phyloP scores from a whole-genome alignment of 1,140 invertebrate genomes.

The Zaprionus inermis region DNA sequence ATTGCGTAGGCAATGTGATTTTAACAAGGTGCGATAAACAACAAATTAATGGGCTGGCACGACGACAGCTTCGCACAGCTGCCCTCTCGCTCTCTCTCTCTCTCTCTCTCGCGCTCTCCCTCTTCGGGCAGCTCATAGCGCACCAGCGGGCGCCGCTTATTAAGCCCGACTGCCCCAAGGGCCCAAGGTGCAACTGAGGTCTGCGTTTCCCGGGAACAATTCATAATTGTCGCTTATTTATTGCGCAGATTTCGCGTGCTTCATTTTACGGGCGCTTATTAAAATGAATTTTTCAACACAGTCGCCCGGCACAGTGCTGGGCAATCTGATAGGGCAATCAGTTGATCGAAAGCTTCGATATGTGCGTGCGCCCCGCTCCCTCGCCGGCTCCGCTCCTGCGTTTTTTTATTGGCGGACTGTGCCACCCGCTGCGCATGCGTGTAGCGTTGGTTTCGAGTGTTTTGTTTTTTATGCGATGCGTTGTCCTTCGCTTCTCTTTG shows the following conservation, averaged over 20 bases:
- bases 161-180: too few species aligned
- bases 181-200: slow-evolving; percentile 1
- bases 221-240: slow-evolving; percentile 83
- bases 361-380: slow-evolving; percentile 34
- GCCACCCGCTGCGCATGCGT: slow-evolving; percentile 79
- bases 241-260: slow-evolving; percentile 71
- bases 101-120: not conserved
- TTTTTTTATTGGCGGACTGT: slow-evolving; percentile 68
- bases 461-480: slow-evolving; percentile 18
- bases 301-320: slow-evolving; percentile 25
- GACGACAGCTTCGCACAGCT: slow-evolving; percentile 65
- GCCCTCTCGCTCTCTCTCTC: not conserved
- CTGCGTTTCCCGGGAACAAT: slow-evolving; percentile 55
- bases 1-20: slow-evolving; percentile 62
- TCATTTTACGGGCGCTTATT: slow-evolving; percentile 81
- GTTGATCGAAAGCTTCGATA: slow-evolving; percentile 82
- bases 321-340: slow-evolving; percentile 58
- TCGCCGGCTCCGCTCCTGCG: not conserved
- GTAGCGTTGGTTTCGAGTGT: slow-evolving; percentile 54
- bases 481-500: slow-evolving; percentile 51
- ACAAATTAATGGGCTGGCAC: slow-evolving; percentile 73
- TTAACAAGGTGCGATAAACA: slow-evolving; percentile 82
- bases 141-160: slow-evolving; percentile 62
- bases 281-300: slow-evolving; percentile 79
- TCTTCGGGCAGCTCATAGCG: slow-evolving; percentile 40